Conservation (phyloP, 2,113 vertebrate genomes). For the Helogale parvula region DNA sequence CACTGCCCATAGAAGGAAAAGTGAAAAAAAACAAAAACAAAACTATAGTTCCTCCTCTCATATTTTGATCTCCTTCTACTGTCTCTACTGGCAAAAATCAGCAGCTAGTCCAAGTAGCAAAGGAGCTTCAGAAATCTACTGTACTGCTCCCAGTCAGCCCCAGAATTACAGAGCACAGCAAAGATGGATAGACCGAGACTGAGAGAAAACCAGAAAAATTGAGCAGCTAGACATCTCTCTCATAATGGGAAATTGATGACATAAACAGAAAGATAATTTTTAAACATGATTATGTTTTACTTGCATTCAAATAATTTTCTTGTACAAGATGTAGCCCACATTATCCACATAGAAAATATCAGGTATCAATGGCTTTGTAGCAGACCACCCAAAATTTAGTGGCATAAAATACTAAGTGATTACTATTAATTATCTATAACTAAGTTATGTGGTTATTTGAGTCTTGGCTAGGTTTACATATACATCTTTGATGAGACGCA, state of each 20-base stretch:
- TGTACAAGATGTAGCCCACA: too few relatives aligned
- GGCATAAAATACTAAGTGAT: background rate
- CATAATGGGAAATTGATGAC: background rate
- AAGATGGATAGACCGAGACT: rapidly evolving
- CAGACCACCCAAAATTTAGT: background rate
- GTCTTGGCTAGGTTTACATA: background rate
- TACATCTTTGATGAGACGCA: background rate
- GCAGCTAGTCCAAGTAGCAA: background rate
- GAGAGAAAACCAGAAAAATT: background rate
- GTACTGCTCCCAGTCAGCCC: background rate
- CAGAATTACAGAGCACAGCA: background rate
- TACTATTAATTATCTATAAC: background rate
- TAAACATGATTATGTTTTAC: background rate
- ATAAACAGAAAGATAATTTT: background rate
- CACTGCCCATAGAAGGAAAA: background rate
- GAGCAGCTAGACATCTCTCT: background rate
- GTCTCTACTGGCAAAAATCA: background rate
- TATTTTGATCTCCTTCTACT: background rate
- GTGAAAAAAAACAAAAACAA: background rate
- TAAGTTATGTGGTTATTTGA: background rate
- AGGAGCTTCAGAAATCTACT: background rate
- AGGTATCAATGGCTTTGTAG: background rate
- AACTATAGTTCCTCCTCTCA: background rate
- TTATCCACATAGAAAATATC: background rate
- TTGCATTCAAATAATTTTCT: background rate